phyloP scores from a whole-genome alignment of 1,140 invertebrate genomes.

The Hypothenemus hampei region DNA sequence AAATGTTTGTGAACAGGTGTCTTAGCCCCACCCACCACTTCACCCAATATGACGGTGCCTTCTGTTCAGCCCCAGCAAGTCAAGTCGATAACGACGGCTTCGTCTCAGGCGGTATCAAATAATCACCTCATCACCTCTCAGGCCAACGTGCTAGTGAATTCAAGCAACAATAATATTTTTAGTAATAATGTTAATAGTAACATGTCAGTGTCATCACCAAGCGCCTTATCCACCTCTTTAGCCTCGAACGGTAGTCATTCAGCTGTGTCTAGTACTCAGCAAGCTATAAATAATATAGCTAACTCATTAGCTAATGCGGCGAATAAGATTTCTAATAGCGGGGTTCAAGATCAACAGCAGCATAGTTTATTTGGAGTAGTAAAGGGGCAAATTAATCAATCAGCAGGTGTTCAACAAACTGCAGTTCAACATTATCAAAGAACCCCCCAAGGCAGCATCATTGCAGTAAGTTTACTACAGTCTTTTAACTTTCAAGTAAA shows the following conservation, averaged over 20 bases:
- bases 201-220: constrained; percentile 31
- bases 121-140: constrained; percentile 23
- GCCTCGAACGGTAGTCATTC: constrained; percentile 10
- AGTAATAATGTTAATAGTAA: constrained; percentile 24
- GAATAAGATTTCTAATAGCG: constrained; percentile 4
- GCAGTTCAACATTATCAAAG: constrained; percentile 19
- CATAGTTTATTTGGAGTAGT: constrained; percentile 1
- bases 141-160: constrained; percentile 30
- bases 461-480: constrained; percentile 23
- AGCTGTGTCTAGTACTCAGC: constrained; percentile 9
- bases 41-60: constrained; percentile 14
- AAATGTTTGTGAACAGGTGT: background rate
- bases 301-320: constrained; percentile 16
- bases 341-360: background rate
- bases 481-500: background rate
- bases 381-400: background rate
- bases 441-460: constrained; percentile 25
- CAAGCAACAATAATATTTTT: constrained; percentile 23
- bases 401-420: background rate
- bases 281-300: constrained; percentile 16
- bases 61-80: background rate
- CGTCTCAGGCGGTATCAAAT: background rate
- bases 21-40: constrained; percentile 5
- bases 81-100: constrained; percentile 1
- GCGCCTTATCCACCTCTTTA: constrained; percentile 35